phyloP scores from a whole-genome alignment of 2,797 vertebrate species.

The Paramormyrops hopkinsi region DNA sequence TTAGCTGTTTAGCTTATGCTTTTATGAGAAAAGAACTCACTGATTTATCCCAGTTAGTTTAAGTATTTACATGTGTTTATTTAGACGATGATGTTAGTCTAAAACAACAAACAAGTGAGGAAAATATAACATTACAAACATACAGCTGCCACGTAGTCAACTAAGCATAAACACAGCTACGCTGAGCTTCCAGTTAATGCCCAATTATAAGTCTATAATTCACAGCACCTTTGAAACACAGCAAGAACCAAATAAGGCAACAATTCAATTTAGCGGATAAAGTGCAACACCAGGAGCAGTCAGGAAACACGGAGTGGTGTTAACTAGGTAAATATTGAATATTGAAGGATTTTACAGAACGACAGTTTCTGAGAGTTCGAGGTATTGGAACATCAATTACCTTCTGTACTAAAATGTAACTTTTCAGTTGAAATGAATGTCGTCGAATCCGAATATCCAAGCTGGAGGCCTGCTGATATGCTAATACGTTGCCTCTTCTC shows the following conservation, averaged over 20 bases:
- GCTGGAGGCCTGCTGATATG: neutral
- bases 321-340: neutral
- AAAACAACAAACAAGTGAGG: neutral
- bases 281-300: neutral
- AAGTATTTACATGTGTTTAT: neutral
- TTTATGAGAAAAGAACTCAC: neutral
- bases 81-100: neutral
- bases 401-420: neutral
- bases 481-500: neutral
- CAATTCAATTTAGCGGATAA: neutral
- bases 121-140: neutral
- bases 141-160: neutral
- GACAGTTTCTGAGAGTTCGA: neutral
- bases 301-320: neutral
- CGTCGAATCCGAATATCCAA: neutral
- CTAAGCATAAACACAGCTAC: neutral
- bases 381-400: neutral
- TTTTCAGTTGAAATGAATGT: neutral
- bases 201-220: neutral
- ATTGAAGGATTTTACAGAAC: neutral
- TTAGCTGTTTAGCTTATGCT: neutral
- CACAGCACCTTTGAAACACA: neutral
- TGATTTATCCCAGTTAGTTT: neutral
- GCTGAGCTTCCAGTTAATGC: neutral
- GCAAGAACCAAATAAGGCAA: neutral